Base-by-base conservation (phyloP, 2,797 vertebrate species). In the Labroides dimidiatus region DNA sequence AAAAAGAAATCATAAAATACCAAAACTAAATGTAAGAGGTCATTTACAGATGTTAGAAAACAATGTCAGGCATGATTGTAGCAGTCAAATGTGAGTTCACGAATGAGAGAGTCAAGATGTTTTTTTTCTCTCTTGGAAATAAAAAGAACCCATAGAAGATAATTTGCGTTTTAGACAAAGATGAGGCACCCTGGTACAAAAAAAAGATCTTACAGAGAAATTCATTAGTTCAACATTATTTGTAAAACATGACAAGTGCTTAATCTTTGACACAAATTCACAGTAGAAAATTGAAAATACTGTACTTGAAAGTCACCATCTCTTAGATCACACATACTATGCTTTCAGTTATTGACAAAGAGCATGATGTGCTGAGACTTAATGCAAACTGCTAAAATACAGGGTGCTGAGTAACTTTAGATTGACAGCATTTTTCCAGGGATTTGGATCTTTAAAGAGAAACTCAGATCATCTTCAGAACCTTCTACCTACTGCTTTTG, bases 401-500 rank as follows among this genome's bases (percentile, higher is more conserved):
- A 20, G 4, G 21, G 4, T 43, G 50, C 60, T 77, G 14, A 69
- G 20, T 80, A 68, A 80, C 68, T 64, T 81, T 57, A 80, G 59
- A 81, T 49, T 78, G 66, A 73, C 84, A 80, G 59, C 41, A 11
- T 61, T 45, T 81, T 64, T 77, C 61, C 47, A 41, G 48, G 17
- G 47, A 77, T 72, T 30, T 44, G 10, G 64, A 50, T 70, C 49
- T 62, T 60, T 42, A 65, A 72, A 66, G 54, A 75, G 17, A 50
- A 71, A 71, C 36, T 52, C 47, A 52, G 41, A 72, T n/a, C 47
- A 39, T 74, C 65, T 64, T 64, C 23, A 52, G 55, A 78, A 67
- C 54, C 39, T 48, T 74, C 60, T 69, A 60, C 73, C 64, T 71
- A 68, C 82, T 74, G 60, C 71, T 77, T 82, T 68, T 85, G 74